A percentile compares a stretch with the other conserved stretches of the same genome.
Conservation (phyloP, 2,888 invertebrate species). For the Hylaea fasciaria region DNA sequence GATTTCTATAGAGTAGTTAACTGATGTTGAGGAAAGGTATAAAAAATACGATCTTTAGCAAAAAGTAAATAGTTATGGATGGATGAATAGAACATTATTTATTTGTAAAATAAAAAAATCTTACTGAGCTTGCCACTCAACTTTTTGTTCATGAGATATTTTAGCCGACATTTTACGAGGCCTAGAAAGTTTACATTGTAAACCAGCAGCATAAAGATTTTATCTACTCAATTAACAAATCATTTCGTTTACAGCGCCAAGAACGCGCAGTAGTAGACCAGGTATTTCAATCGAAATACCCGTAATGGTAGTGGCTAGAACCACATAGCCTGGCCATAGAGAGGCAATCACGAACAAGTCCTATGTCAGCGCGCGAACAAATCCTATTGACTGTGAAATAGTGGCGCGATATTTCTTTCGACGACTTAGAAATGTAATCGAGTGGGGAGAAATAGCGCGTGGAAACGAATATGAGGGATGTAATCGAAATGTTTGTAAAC, state of each 20-base stretch:
- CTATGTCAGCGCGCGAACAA: conserved; percentile 27
- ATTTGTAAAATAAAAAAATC: conserved; percentile 21
- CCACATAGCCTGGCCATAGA: conserved; percentile 7
- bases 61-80: conserved; percentile 25
- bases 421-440: conserved; percentile 53
- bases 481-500: conserved; percentile 81
- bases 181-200: conserved; percentile 16
- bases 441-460: conserved; percentile 65
- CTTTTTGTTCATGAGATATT: conserved; percentile 16
- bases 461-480: conserved; percentile 77
- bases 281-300: conserved; percentile 26
- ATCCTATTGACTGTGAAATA: conserved; percentile 32
- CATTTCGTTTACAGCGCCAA: conserved; percentile 17
- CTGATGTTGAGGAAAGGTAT: conserved; percentile 46
- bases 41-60: conserved; percentile 34
- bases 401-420: conserved; percentile 37
- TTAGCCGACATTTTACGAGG: conserved; percentile 14
- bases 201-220: conserved; percentile 15
- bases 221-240: conserved; percentile 26
- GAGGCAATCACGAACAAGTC: conserved; percentile 29
- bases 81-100: conserved; percentile 21
- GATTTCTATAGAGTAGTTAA: conserved; percentile 46
- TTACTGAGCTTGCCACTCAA: conserved; percentile 7
- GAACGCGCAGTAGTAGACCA: conserved; percentile 1
- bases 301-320: conserved; percentile 15